Percentiles rank a stretch among this genome's conserved stretches.
Evolutionary conservation across 2,113 vertebrate genomes (phyloP).

Genomic region (cattle (Bos taurus)): DNA sequence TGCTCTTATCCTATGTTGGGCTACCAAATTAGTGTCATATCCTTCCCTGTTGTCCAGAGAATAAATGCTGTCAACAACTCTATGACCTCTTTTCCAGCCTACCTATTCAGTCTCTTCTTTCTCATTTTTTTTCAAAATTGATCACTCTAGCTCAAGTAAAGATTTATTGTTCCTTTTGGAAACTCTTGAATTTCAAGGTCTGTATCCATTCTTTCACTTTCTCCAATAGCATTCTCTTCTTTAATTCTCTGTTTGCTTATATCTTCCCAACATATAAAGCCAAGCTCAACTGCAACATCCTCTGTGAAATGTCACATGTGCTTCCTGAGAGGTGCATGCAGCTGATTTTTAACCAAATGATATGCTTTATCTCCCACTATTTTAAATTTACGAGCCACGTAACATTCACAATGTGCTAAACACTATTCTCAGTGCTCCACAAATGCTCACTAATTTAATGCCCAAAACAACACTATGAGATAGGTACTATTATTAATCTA

Average conservation of each 20-base stretch:
- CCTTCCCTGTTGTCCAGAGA: background rate
- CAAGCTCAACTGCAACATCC: background rate
- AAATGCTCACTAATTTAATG: background rate
- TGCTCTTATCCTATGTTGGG: background rate
- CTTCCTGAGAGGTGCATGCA: background rate
- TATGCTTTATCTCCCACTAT: background rate
- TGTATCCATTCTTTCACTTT: background rate
- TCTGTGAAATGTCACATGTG: background rate
- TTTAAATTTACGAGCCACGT: background rate
- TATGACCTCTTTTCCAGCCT: background rate
- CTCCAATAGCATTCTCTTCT: background rate
- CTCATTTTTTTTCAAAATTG: background rate
- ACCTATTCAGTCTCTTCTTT: background rate
- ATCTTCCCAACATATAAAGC: background rate
- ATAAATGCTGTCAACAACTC: background rate
- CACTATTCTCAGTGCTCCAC: background rate
- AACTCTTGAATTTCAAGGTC: background rate
- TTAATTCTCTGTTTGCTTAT: background rate
- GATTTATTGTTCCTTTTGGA: background rate
- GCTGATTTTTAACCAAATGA: background rate
- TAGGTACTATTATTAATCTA: background rate
- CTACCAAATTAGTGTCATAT: background rate
- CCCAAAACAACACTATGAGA: background rate
- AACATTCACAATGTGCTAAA: background rate
- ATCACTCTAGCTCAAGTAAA: background rate